A percentile compares a stretch with the other conserved stretches of the same genome.
These are phyloP conservation scores for Nyctereutes procyonoides DNA, from an alignment of 2,113 vertebrate genomes.

Conservation along the genomic window DNA sequence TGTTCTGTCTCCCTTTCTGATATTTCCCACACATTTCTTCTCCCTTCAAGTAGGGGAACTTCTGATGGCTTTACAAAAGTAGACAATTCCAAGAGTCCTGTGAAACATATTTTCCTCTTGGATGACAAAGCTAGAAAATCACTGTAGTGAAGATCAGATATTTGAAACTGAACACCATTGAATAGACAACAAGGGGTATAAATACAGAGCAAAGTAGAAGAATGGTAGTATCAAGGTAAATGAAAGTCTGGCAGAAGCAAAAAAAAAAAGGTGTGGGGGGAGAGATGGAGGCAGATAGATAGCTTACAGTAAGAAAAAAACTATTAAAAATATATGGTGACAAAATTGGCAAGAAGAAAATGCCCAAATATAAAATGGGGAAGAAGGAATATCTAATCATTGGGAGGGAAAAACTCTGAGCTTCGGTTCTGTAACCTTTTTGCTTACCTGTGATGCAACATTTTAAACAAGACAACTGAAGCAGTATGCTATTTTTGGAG, in stretches of 20 bases:
- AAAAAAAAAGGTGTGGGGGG: not conserved
- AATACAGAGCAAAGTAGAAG: not conserved
- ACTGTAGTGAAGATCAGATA: not conserved
- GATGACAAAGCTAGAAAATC: constrained; percentile 17
- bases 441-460: not conserved
- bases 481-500: not conserved
- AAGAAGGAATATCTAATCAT: not conserved
- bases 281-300: not conserved
- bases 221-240: not conserved
- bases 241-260: not conserved
- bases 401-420: not conserved
- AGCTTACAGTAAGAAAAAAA: not conserved
- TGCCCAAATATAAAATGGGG: not conserved
- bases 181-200: not conserved
- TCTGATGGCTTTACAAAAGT: not conserved
- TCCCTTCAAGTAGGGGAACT: not conserved
- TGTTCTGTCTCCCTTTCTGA: too few species aligned
- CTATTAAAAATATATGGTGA: not conserved
- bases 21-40: too few species aligned
- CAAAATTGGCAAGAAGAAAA: not conserved
- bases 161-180: not conserved
- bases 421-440: not conserved
- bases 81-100: constrained; percentile 18
- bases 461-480: constrained; percentile 33
- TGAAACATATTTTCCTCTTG: not conserved